Evolutionary conservation across 2,797 vertebrate species (phyloP).

Genomic region (Falco concolor): DNA sequence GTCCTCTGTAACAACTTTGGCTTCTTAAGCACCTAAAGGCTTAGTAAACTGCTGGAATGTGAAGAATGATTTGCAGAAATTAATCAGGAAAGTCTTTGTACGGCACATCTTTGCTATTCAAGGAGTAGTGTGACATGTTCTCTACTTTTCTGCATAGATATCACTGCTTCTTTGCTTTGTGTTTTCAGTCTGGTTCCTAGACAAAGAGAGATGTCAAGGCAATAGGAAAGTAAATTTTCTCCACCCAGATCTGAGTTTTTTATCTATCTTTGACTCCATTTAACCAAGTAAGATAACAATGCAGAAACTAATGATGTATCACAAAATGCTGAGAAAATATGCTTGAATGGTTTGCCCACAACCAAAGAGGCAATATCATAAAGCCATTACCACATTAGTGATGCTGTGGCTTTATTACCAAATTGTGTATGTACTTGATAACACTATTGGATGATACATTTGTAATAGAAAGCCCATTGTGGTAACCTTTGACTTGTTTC

Average conservation of each 20-base stretch:
- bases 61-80: background rate
- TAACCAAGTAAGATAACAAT: background rate
- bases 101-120: background rate
- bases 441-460: background rate
- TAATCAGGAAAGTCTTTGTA: background rate
- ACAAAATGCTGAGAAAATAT: background rate
- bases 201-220: background rate
- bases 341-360: background rate
- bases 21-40: background rate
- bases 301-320: background rate
- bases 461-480: slow-evolving; percentile 23
- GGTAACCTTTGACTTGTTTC: slow-evolving; percentile 33
- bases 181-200: background rate
- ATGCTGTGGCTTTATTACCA: background rate
- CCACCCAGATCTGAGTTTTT: background rate
- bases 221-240: background rate
- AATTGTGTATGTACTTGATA: background rate
- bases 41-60: background rate
- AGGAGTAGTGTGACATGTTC: background rate
- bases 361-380: background rate
- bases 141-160: background rate
- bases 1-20: background rate
- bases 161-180: background rate
- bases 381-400: background rate
- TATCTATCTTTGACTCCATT: background rate